phyloP scores from a whole-genome alignment of 2,113 vertebrate genomes.

The Syngnathus floridae region DNA sequence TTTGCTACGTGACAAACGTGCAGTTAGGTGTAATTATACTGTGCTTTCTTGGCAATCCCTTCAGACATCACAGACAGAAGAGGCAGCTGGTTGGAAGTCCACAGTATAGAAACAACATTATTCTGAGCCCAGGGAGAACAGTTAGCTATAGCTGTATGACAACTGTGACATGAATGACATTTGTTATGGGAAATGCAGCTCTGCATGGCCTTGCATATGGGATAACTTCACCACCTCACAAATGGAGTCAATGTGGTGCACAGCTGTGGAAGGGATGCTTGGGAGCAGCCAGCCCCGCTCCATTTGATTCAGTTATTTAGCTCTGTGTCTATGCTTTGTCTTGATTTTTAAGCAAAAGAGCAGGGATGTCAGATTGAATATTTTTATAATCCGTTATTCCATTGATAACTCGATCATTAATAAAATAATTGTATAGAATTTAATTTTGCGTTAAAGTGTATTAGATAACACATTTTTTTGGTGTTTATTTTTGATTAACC shows the following conservation, averaged over 20 bases:
- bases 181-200: slow-evolving; percentile 31
- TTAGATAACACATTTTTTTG: too few species aligned
- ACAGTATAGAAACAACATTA: slow-evolving; percentile 24
- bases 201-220: slow-evolving; percentile 29
- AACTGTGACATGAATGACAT: slow-evolving; percentile 39
- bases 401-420: too few species aligned
- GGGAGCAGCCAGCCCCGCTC: slow-evolving; percentile 23
- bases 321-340: slow-evolving; percentile 39
- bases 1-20: neutral
- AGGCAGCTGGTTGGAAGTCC: slow-evolving; percentile 13
- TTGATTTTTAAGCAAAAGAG: slow-evolving; percentile 12
- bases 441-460: too few species aligned
- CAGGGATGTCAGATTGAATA: slow-evolving; percentile 6
- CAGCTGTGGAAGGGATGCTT: slow-evolving; percentile 58
- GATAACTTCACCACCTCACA: slow-evolving; percentile 39
- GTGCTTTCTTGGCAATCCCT: neutral
- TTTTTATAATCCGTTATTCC: neutral
- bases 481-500: too few species aligned
- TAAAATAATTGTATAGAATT: too few species aligned
- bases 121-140: slow-evolving; percentile 16
- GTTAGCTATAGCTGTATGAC: slow-evolving; percentile 29
- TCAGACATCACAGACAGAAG: neutral
- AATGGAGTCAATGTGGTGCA: slow-evolving; percentile 53
- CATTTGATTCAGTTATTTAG: slow-evolving; percentile 53
- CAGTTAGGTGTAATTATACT: neutral